Evolutionary conservation across 2,797 vertebrate genomes (phyloP).

Genomic region (Poeciliopsis infans): DNA sequence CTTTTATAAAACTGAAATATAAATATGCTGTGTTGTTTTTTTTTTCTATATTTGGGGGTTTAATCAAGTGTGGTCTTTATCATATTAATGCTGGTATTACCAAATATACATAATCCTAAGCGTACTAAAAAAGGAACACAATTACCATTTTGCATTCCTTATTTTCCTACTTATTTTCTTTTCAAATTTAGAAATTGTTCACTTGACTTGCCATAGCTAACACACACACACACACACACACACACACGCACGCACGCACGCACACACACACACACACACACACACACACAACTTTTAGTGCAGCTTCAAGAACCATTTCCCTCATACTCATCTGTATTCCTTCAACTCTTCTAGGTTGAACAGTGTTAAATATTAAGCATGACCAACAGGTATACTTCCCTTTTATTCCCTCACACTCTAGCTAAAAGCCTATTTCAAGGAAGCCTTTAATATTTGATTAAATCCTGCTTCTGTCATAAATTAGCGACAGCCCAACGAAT

Average conservation of each 20-base stretch:
- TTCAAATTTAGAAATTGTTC: not conserved
- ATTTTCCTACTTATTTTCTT: not conserved
- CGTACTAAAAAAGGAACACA: not conserved
- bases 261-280: not conserved
- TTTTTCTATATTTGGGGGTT: not conserved
- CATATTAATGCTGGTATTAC: not conserved
- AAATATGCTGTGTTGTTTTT: not conserved
- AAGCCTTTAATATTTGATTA: slow-evolving; percentile 5
- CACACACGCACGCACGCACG: not conserved
- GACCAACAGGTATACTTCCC: not conserved
- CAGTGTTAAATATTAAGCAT: slow-evolving; percentile 1
- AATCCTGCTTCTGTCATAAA: not conserved
- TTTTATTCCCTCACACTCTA: not conserved
- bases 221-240: not conserved
- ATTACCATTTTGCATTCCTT: not conserved
- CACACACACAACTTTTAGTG: not conserved
- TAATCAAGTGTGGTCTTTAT: not conserved
- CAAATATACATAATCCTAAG: not conserved
- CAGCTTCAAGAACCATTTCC: not conserved
- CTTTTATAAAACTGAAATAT: not conserved
- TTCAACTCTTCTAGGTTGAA: not conserved
- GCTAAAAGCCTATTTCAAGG: not conserved
- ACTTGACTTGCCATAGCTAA: not conserved
- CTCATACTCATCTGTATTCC: not conserved
- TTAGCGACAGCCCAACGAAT: not conserved